Percentiles rank a stretch among this genome's conserved stretches.
Conservation (phyloP, 2,888 invertebrate species). For the Euphydryas editha region DNA sequence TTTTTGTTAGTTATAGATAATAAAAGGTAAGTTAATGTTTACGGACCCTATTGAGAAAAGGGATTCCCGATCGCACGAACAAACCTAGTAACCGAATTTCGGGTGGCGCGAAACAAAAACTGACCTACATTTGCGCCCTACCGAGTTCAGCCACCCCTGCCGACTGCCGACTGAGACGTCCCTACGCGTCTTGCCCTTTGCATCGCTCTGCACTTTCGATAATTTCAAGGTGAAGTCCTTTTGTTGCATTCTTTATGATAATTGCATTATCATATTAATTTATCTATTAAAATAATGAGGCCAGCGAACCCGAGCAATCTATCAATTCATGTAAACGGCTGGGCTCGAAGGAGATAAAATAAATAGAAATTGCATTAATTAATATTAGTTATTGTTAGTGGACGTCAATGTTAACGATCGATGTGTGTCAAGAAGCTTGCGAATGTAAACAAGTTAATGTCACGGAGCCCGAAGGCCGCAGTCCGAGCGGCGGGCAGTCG, state of each 20-base stretch:
- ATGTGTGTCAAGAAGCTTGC: constrained; percentile 34
- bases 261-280: constrained; percentile 8
- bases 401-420: constrained; percentile 7
- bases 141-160: constrained; percentile 80
- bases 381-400: constrained; percentile 6
- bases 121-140: constrained; percentile 82
- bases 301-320: not conserved
- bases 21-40: not conserved
- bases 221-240: constrained; percentile 63
- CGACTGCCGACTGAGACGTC: constrained; percentile 66
- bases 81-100: constrained; percentile 82
- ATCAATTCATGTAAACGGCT: not conserved
- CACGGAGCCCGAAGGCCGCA: constrained; percentile 49
- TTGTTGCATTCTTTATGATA: constrained; percentile 37
- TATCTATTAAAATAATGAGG: not conserved
- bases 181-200: constrained; percentile 73
- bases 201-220: constrained; percentile 65
- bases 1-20: not conserved
- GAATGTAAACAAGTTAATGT: constrained; percentile 61
- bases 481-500: constrained; percentile 62
- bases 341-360: not conserved
- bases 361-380: constrained; percentile 11
- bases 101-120: constrained; percentile 82
- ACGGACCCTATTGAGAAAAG: constrained; percentile 44
- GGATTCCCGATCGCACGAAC: constrained; percentile 39